A percentile compares a stretch with the other conserved stretches of the same genome.
phyloP scores from a whole-genome alignment of 1,140 invertebrate genomes.

The Drusus annulatus region DNA sequence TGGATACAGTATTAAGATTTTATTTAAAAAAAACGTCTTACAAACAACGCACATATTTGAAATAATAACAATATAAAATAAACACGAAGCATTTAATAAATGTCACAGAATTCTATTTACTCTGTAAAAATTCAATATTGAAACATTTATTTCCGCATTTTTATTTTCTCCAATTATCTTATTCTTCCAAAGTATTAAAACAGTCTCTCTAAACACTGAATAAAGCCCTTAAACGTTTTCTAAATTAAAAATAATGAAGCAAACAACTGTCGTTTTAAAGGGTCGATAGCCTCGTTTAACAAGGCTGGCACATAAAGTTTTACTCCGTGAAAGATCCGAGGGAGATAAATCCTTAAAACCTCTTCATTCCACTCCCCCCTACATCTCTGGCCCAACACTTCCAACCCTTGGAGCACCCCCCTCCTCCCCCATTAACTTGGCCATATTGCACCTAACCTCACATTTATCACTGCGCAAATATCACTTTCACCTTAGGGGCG shows the following conservation, averaged over 20 bases:
- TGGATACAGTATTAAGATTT: too few species aligned
- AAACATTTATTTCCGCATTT: too few species aligned
- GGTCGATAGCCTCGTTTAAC: background rate
- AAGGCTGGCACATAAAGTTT: background rate
- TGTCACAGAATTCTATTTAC: too few species aligned
- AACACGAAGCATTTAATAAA: too few species aligned
- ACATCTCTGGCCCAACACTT: background rate
- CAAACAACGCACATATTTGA: too few species aligned
- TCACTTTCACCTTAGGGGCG: background rate
- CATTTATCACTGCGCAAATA: background rate
- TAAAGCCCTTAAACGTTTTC: too few species aligned
- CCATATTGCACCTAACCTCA: background rate
- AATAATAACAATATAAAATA: too few species aligned
- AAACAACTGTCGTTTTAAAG: background rate
- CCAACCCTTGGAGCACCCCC: background rate
- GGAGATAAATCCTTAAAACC: conserved; percentile 3
- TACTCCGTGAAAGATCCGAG: background rate
- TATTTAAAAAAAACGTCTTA: too few species aligned
- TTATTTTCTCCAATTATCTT: too few species aligned
- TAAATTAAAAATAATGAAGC: background rate
- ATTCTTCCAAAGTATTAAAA: too few species aligned
- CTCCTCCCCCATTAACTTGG: background rate
- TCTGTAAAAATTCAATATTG: too few species aligned
- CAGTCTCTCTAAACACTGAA: too few species aligned
- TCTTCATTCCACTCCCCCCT: background rate